phyloP scores from a whole-genome alignment of 2,113 vertebrate species.

The Panthera leo region DNA sequence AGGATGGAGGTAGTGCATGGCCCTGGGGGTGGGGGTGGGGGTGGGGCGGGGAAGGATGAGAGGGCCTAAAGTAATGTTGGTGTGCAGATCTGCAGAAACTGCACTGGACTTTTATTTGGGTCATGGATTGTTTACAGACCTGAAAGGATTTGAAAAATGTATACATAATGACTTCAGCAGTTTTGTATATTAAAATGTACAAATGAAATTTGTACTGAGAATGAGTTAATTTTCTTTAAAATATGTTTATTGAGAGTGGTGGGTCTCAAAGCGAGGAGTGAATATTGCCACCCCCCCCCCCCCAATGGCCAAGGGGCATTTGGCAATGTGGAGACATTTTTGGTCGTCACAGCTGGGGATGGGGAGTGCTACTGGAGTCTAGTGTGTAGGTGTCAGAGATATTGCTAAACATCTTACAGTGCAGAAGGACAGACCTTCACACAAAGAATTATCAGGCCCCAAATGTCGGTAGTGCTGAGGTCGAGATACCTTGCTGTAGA shows the following conservation, averaged over 20 bases:
- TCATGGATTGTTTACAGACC: background rate
- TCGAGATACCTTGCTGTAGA: background rate
- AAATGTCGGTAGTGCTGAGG: background rate
- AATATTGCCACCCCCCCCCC: background rate
- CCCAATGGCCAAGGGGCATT: background rate
- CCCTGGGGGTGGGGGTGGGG: no score
- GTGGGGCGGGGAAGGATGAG: no score
- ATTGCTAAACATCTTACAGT: no score
- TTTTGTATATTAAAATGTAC: background rate
- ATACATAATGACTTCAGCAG: background rate
- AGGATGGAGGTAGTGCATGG: background rate
- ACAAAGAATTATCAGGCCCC: background rate
- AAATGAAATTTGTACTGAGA: background rate
- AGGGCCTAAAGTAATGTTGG: background rate
- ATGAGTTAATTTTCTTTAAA: background rate
- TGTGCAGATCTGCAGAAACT: background rate
- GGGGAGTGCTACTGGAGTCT: background rate
- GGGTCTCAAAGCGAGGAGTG: background rate
- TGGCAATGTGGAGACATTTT: background rate
- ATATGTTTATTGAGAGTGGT: background rate
- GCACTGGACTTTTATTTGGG: background rate
- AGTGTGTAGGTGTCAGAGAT: background rate
- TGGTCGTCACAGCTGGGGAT: background rate
- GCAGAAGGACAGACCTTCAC: background rate
- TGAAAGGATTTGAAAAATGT: constrained; percentile 5